A percentile compares a stretch with the other conserved stretches of the same genome.
Conservation (phyloP, 1,140 invertebrate genomes). For the Brachionus koreanus region DNA sequence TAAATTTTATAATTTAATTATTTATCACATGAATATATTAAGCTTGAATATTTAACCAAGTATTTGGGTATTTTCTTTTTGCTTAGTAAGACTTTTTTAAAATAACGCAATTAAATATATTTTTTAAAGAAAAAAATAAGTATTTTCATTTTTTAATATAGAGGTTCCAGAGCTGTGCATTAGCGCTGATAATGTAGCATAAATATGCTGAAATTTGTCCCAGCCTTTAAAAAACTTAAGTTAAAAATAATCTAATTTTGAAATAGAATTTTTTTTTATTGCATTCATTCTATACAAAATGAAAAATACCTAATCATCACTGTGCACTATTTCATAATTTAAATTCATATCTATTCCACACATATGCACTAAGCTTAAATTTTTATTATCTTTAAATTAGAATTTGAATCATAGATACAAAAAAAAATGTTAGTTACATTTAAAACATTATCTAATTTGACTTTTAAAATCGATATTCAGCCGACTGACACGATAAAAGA, state of each 20-base stretch:
- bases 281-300: constrained; percentile 24
- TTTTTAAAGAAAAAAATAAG: background rate
- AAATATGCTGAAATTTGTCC: background rate
- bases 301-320: constrained; percentile 34
- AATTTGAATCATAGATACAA: constrained; percentile 7
- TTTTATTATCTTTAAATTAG: constrained; percentile 12
- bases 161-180: background rate
- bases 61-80: too few species aligned
- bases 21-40: too few species aligned
- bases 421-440: constrained; percentile 43
- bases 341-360: constrained; percentile 7
- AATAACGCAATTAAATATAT: background rate
- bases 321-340: constrained; percentile 21
- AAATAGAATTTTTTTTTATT: background rate
- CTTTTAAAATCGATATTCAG: constrained; percentile 38
- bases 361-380: constrained; percentile 14
- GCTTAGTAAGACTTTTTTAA: too few species aligned
- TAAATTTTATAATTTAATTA: too few species aligned
- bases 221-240: background rate
- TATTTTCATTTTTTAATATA: background rate
- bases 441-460: constrained; percentile 39
- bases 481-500: constrained; percentile 40
- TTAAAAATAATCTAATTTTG: constrained; percentile 11
- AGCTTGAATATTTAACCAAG: too few species aligned
- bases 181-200: background rate